Evolutionary conservation across 53 echinoderm and acorn worm species (phyloP), one percentile per base, ranked within the genome.

Genomic region (Echinarachnius parma): DNA sequence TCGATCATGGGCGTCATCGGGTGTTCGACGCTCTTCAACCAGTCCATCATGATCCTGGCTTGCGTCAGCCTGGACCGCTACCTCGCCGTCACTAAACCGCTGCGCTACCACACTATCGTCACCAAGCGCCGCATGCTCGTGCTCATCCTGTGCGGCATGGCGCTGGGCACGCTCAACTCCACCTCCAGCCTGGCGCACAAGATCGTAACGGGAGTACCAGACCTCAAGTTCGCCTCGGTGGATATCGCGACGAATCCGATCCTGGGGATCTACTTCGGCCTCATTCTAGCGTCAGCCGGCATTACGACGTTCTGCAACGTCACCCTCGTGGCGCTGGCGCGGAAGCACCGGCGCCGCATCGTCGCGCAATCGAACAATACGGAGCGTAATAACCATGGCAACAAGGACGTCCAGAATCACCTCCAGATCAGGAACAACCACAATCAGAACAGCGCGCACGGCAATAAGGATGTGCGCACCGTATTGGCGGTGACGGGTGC

Each of bases 11-110:
- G 74, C 16, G 74, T 72, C 56, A 39, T 72, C 21, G 55, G 55
- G 9, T 72, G 74, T 27, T 72, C 74, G 37, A 72, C 74, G 44
- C 74, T 72, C 57, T 72, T 72, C 28, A 72, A 72, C 25, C 74
- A 72, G 19, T 72, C 74, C 28, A 42, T 72, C 28, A 72, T 72
- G 74, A 72, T 72, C 29, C 74, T 72, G 1, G 74, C 74, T n/a
- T 72, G 74, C 74, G 74, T 72, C 28, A 72, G 74, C 44, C 27
- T 72, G 21, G 74, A 72, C 11, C 57, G 74, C 23, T 72, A 72
- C 54, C 57, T 72, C 16, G 74, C 74, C 42, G 57, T 72, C 16
- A 72, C 74, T 2, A 31, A 42, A 44, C 74, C 74, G 31, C 46
- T 72, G 9, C 74, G 74, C 15, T 72, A 72, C 28, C 74, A 72